Percentiles rank a stretch among this genome's conserved stretches.
phyloP scores from a whole-genome alignment of 2,113 vertebrate species.

The Poecilia latipinna region DNA sequence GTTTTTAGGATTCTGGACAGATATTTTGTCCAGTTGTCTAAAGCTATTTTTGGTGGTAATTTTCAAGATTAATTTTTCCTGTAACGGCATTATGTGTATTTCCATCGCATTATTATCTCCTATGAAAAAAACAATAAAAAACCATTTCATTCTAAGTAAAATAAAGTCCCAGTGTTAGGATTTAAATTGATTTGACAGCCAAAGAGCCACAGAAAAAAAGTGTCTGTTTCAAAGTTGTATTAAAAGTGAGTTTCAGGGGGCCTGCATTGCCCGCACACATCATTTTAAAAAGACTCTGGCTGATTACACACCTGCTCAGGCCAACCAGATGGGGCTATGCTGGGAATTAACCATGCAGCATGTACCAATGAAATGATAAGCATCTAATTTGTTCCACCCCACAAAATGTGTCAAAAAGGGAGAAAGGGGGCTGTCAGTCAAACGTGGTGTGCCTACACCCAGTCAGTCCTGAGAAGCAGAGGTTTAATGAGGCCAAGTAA shows the following conservation, averaged over 20 bases:
- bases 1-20: background rate
- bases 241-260: background rate
- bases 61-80: background rate
- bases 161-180: background rate
- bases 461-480: conserved; percentile 8
- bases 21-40: background rate
- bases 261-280: background rate
- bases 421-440: conserved; percentile 7
- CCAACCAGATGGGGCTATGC: background rate
- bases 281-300: background rate
- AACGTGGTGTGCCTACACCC: background rate
- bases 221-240: background rate
- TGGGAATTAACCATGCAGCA: conserved; percentile 6
- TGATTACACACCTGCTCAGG: conserved; percentile 10
- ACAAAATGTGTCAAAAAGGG: conserved; percentile 2
- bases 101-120: background rate
- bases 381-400: conserved; percentile 11
- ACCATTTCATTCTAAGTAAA: background rate
- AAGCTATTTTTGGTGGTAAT: background rate
- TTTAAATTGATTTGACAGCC: background rate
- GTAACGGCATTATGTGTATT: background rate
- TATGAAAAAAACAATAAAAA: background rate
- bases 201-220: background rate
- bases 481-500: conserved; percentile 13
- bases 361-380: conserved; percentile 12